Evolutionary conservation across 1,140 invertebrate species (phyloP).

Genomic region (Ganaspis sp.): DNA sequence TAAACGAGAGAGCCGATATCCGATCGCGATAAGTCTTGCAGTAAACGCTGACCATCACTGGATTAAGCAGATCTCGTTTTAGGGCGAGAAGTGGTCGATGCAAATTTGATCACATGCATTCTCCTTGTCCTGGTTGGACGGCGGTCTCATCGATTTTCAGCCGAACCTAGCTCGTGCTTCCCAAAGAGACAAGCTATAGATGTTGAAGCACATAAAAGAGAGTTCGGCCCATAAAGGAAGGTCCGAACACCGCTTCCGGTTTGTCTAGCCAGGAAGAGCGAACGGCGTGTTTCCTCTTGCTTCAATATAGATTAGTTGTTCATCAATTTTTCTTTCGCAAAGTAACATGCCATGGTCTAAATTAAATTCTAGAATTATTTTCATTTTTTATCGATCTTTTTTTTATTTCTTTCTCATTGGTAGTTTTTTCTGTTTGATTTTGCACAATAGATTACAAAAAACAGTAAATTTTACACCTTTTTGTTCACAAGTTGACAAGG

Average conservation of each 20-base stretch:
- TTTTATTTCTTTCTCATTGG: not conserved
- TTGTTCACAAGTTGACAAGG: too few species aligned
- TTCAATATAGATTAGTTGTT: not conserved
- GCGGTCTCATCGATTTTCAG: conserved; percentile 24
- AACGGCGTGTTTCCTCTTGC: conserved; percentile 14
- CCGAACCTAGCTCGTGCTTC: not conserved
- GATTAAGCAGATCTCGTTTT: conserved; percentile 25
- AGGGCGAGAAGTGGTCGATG: conserved; percentile 28
- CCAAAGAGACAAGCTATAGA: conserved; percentile 2
- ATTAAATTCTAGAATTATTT: not conserved
- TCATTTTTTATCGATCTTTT: not conserved
- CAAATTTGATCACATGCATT: conserved; percentile 30
- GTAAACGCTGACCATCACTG: conserved; percentile 27
- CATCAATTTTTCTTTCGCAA: not conserved
- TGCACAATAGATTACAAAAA: too few species aligned
- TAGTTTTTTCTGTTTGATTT: not conserved
- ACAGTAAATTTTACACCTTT: too few species aligned
- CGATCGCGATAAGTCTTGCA: conserved; percentile 24
- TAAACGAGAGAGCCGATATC: conserved; percentile 27
- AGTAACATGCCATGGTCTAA: not conserved
- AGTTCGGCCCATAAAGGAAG: conserved; percentile 33
- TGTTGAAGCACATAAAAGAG: conserved; percentile 32
- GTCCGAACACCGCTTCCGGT: conserved; percentile 31
- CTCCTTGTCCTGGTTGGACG: conserved; percentile 10
- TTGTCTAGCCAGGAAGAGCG: conserved; percentile 6